Percentiles rank a stretch among this genome's conserved stretches.
These are phyloP conservation scores for Caprella mutica DNA, from an alignment of 2,888 invertebrate species.

Conservation along the genomic window DNA sequence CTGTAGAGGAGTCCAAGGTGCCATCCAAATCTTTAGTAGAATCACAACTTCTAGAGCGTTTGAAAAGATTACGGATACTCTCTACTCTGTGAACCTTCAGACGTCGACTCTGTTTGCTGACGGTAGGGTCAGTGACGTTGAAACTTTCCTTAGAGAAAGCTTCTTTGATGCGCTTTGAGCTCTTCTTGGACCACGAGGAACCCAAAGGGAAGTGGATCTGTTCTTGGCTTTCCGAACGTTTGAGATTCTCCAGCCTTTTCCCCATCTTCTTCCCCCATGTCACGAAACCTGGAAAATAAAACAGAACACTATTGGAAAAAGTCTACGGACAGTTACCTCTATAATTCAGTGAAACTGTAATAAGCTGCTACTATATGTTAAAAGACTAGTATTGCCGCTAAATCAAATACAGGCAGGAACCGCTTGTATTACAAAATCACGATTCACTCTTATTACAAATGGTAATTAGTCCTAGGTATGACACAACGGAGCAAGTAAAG, in stretches of 20 bases:
- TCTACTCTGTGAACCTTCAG: conserved; percentile 32
- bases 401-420: no score
- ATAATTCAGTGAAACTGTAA: no score
- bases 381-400: no score
- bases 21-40: conserved; percentile 32
- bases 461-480: no score
- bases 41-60: conserved; percentile 32
- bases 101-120: conserved; percentile 16
- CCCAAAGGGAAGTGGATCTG: conserved; percentile 37
- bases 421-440: no score
- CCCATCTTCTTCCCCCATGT: conserved; percentile 70
- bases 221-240: conserved; percentile 54
- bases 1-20: background rate
- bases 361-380: no score
- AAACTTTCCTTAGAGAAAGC: conserved; percentile 1
- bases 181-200: conserved; percentile 27
- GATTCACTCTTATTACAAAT: no score
- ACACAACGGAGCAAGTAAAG: no score
- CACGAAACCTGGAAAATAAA: conserved; percentile 41
- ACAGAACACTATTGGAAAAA: no score
- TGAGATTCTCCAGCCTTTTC: conserved; percentile 60
- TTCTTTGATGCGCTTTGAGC: conserved; percentile 13
- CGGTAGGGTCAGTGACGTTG: background rate
- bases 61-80: conserved; percentile 34
- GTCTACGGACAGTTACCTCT: no score